Conservation (phyloP, 2,888 invertebrate genomes). For the Lissonota sp. region DNA sequence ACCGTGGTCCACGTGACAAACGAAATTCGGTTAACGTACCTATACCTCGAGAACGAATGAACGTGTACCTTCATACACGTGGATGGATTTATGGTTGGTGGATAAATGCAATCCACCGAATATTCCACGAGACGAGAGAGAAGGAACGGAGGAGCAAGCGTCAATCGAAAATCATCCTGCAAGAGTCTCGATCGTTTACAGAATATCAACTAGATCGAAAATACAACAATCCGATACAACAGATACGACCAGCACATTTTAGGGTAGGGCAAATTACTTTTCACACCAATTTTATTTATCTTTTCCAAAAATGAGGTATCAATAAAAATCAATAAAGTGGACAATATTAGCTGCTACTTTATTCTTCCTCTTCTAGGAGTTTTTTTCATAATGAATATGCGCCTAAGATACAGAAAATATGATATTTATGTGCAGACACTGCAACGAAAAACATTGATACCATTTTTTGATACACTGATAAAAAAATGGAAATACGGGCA, state of each 20-base stretch:
- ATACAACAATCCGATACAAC: background rate
- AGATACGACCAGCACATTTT: background rate
- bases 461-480: too few relatives aligned
- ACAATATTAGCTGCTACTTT: too few relatives aligned
- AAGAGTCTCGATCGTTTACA: background rate
- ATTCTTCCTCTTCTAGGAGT: too few relatives aligned
- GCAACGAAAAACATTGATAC: too few relatives aligned
- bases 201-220: conserved; percentile 24
- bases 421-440: too few relatives aligned
- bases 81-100: background rate
- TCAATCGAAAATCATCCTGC: conserved; percentile 13
- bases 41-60: conserved; percentile 9
- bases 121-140: background rate
- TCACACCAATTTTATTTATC: background rate
- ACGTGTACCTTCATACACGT: background rate
- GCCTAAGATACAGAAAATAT: too few relatives aligned
- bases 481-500: too few relatives aligned
- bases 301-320: background rate
- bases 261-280: too few relatives aligned
- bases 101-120: background rate
- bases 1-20: conserved; percentile 47
- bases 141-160: background rate
- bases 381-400: too few relatives aligned
- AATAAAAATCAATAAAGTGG: too few relatives aligned
- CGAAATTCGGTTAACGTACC: conserved; percentile 47